phyloP scores from a whole-genome alignment of 2,797 vertebrate species.

The Acanthopagrus latus region DNA sequence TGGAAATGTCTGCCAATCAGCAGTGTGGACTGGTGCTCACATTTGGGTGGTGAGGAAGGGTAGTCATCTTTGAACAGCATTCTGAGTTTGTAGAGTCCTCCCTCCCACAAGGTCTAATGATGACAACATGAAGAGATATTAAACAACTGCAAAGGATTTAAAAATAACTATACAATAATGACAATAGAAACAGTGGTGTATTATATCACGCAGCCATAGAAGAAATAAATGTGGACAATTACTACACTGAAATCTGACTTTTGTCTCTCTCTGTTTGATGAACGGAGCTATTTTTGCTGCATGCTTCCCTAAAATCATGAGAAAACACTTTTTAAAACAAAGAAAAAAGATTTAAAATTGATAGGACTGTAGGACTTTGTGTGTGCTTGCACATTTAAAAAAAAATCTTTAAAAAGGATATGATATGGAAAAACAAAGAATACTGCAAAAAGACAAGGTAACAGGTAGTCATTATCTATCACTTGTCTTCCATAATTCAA shows the following conservation, averaged over 20 bases:
- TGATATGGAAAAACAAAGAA: no score
- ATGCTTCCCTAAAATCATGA: background rate
- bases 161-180: background rate
- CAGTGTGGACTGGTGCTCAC: constrained; percentile 84
- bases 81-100: constrained; percentile 96
- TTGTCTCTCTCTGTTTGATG: background rate
- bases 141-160: background rate
- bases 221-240: background rate
- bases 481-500: no score
- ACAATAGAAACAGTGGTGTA: background rate
- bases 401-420: no score
- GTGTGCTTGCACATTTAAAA: no score
- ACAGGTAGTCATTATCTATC: no score
- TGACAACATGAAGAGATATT: background rate
- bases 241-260: background rate
- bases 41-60: constrained; percentile 98
- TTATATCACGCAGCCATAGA: background rate
- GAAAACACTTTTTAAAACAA: background rate
- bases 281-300: background rate
- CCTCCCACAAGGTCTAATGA: constrained; percentile 96
- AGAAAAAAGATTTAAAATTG: no score
- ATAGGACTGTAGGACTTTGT: no score
- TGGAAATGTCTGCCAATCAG: background rate
- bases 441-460: no score
- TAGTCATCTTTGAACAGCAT: constrained; percentile 99